These are phyloP conservation scores for Lepidonotus clava DNA, from an alignment of 2,888 invertebrate genomes.

Conservation along the genomic window DNA sequence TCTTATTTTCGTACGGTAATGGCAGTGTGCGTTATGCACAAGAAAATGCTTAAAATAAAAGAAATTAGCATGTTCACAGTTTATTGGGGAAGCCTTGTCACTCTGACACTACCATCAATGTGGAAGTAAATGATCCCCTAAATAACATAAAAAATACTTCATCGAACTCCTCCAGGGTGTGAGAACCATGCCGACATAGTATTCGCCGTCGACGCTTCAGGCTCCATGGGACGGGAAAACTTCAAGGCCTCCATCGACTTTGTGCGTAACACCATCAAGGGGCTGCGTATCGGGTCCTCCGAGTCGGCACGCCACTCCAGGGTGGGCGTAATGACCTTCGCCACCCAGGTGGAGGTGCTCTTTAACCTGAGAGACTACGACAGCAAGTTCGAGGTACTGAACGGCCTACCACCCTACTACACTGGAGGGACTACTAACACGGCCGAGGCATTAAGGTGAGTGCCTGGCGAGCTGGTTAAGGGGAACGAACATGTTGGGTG, in stretches of 20 bases:
- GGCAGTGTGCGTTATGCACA: too few relatives aligned
- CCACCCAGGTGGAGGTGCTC: conserved; percentile 24
- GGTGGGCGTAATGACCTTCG: conserved; percentile 49
- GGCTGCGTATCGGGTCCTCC: conserved; percentile 49
- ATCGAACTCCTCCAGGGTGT: conserved; percentile 61
- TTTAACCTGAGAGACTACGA: conserved; percentile 44
- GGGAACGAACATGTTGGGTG: too few relatives aligned
- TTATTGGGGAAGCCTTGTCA: too few relatives aligned
- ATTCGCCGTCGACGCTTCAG: conserved; percentile 63
- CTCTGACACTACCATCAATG: too few relatives aligned
- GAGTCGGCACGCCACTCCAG: background rate
- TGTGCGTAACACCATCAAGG: conserved; percentile 46
- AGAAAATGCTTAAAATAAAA: too few relatives aligned
- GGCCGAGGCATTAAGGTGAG: conserved; percentile 55
- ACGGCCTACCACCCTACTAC: conserved; percentile 58
- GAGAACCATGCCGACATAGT: conserved; percentile 60
- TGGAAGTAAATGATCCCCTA: too few relatives aligned
- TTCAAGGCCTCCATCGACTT: conserved; percentile 61
- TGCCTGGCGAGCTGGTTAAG: conserved; percentile 52
- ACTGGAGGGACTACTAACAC: conserved; percentile 57
- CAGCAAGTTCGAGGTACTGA: conserved; percentile 51
- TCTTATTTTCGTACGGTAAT: too few relatives aligned
- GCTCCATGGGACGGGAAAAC: conserved; percentile 58
- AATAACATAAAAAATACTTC: too few relatives aligned
- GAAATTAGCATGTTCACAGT: too few relatives aligned